Base-by-base conservation (phyloP, 2,888 invertebrate genomes). In the Drosophila tanythrix region DNA sequence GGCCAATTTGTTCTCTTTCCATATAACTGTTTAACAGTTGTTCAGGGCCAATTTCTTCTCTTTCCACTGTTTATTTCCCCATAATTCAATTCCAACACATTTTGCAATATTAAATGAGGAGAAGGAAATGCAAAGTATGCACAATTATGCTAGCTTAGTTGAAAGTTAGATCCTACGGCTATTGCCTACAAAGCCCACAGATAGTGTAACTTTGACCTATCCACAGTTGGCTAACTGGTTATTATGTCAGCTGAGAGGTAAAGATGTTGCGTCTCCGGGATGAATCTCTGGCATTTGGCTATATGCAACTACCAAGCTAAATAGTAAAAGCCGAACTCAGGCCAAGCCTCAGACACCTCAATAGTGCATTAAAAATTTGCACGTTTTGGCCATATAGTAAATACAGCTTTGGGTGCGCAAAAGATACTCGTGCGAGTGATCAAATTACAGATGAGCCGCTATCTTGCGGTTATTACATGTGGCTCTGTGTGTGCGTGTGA, bases 361-460 rank as follows among this genome's bases (percentile, higher is more conserved):
- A 60, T 57, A 25, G 31, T 36, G 38, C 62, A 31, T 43, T 52
- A 75, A 63, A 59, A 57, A 51, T 61, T 31, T 75, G 76, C 79
- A 78, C 79, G 79, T 72, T 75, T 78, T 79, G 64, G 35, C 53
- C 64, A 61, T 53, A 53, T 53, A 53, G 59, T 46, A 64, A 57
- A 65, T 15, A 64, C 25, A 55, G 57, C 40, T 55, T 31, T 50
- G 51, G 50, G 36, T 40, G 50, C 36, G 55, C 61, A 25, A 56
- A 51, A 69, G 74, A 74, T 69, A 62, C 74, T 73, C 59, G 57
- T 74, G 77, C 59, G 71, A 75, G 62, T 73, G 40, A 62, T 72
- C 29, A 79, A 79, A 79, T 78, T 78, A 78, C 75, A 78, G 77
- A 77, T 77, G 74, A 58, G 74, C 65, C 62, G 79, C 79, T 70